Base-by-base conservation (phyloP, 2,888 invertebrate species). In the Ophion ventricosus region DNA sequence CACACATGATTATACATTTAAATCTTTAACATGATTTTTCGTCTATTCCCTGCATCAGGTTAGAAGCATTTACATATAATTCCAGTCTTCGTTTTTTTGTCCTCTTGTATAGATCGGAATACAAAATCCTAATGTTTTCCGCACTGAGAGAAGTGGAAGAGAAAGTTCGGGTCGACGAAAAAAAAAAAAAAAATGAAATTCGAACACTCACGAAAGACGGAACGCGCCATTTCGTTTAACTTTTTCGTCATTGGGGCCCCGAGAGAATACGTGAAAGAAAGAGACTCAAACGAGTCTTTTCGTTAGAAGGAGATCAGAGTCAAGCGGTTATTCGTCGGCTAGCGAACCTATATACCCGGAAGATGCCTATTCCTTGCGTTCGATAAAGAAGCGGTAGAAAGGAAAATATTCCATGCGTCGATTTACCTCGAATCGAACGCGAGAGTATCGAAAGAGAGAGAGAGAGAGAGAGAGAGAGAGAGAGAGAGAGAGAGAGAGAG, bases 231-330 rank as follows among this genome's bases (percentile, higher is more conserved):
- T 80, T 83, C 63, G 80, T 69, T 72, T 75, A 80, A n/a, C n/a
- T 57, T 70, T 64, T 75, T 82, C 64, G 76, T 78, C 76, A 43
- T 64, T 17, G 63, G 67, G 67, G 54, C 40, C 80, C 80, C 79
- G 77, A 40, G 66, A 75, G 35, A 54, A 26, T 8, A 59, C 25
- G 72, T 17, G 54, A 76, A n/a, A 29, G 64, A 35, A 8, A 20
- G 80, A 23, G 59, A 64, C 67, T 63, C 57, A 56, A 73, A 40
- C 72, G 82, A 81, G 67, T 81, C 57, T 79, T 79, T 77, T 80
- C 63, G 64, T 76, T 59, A 84, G 78, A 64, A 54, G 75, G 87
- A 87, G 87, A 87, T 87, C 87, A 84, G 84, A 85, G 82, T 82
- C 82, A 82, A 81, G 83, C 86, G 80, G 80, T 77, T 69, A 64